These are phyloP conservation scores for Perdita meconis DNA, from an alignment of 2,888 invertebrate genomes.

Conservation along the genomic window DNA sequence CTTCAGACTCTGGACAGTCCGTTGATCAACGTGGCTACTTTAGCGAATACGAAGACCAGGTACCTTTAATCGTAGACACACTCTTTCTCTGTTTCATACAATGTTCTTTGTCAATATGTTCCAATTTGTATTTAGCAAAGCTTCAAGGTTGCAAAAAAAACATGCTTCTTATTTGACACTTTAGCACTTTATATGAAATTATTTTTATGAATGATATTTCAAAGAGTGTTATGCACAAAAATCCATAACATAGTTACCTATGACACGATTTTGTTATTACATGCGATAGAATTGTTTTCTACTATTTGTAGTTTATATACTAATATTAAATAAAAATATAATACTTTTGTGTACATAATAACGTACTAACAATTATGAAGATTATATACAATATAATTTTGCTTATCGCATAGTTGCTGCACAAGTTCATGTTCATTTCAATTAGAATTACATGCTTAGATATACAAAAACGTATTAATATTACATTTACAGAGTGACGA, in stretches of 20 bases:
- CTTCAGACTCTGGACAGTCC: conserved; percentile 79
- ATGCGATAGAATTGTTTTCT: no score
- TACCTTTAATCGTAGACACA: conserved; percentile 71
- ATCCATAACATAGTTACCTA: no score
- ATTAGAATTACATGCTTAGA: conserved; percentile 12
- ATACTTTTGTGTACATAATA: conserved; percentile 1
- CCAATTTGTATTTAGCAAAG: not conserved
- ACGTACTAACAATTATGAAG: conserved; percentile 8
- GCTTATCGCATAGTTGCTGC: conserved; percentile 21
- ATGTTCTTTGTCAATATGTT: conserved; percentile 25
- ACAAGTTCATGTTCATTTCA: conserved; percentile 7
- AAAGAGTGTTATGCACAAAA: no score
- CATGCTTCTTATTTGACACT: conserved; percentile 4
- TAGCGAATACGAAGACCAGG: conserved; percentile 82
- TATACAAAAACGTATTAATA: conserved; percentile 40
- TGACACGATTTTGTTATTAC: no score
- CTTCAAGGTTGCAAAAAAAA: conserved; percentile 2
- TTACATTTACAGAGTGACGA: conserved; percentile 86
- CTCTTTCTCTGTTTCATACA: conserved; percentile 41
- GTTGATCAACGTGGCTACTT: conserved; percentile 80
- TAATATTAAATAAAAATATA: no score
- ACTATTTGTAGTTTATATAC: no score
- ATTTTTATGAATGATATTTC: no score
- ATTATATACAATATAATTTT: conserved; percentile 19
- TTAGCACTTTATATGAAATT: no score